phyloP scores from a whole-genome alignment of 2,888 invertebrate genomes.

The Parnassius smintheus region DNA sequence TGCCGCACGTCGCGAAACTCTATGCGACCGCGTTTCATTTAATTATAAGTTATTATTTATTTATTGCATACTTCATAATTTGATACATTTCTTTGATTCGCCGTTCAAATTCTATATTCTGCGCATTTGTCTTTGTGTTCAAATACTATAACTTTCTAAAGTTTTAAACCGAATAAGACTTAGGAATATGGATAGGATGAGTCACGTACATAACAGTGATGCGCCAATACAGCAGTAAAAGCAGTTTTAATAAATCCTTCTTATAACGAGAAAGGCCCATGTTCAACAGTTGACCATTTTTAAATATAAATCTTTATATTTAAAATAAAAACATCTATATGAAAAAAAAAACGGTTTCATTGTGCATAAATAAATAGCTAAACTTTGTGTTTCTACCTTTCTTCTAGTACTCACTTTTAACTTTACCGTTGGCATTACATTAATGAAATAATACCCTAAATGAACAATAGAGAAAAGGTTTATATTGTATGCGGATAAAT shows the following conservation, averaged over 20 bases:
- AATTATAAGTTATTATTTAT: slow-evolving; percentile 38
- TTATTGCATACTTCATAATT: slow-evolving; percentile 36
- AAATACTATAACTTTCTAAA: neutral
- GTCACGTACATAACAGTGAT: too few species aligned
- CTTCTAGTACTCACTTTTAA: slow-evolving; percentile 18
- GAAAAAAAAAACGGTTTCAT: neutral
- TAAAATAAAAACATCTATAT: too few species aligned
- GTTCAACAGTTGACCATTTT: too few species aligned
- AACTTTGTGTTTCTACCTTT: slow-evolving; percentile 6
- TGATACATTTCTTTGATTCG: neutral
- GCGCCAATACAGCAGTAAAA: too few species aligned
- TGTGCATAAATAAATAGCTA: slow-evolving; percentile 21
- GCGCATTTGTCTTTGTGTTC: neutral
- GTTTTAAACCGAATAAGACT: too few species aligned
- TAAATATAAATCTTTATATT: too few species aligned
- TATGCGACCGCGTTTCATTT: slow-evolving; percentile 35
- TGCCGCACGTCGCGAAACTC: slow-evolving; percentile 44
- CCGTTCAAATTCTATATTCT: too few species aligned
- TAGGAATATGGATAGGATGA: too few species aligned
- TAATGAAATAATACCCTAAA: slow-evolving; percentile 43
- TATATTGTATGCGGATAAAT: slow-evolving; percentile 50
- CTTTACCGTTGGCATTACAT: slow-evolving; percentile 34
- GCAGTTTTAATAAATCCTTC: too few species aligned
- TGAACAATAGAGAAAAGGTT: slow-evolving; percentile 48
- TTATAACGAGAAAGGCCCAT: too few species aligned